Evolutionary conservation across 2,888 invertebrate genomes (phyloP).

Genomic region (Cephus pygmeus): DNA sequence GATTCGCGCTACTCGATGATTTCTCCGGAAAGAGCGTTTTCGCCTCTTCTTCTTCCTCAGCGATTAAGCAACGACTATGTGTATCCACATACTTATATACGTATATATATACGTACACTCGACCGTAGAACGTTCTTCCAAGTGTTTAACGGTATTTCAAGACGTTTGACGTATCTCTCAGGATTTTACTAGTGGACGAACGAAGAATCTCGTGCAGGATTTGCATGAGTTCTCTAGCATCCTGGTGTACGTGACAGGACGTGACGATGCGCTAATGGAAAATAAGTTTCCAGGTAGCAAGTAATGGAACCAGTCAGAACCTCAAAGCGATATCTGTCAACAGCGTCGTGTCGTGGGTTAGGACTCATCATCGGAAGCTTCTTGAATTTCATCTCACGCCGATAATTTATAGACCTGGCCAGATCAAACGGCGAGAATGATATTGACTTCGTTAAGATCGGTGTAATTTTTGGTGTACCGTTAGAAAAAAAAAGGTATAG

Average conservation of each 20-base stretch:
- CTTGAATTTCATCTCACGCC: neutral
- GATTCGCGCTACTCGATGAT: neutral
- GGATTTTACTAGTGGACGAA: neutral
- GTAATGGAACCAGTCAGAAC: neutral
- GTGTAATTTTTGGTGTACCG: neutral
- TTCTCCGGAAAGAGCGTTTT: neutral
- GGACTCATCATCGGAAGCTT: neutral
- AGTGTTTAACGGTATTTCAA: neutral
- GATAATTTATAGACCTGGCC: neutral
- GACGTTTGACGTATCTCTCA: neutral
- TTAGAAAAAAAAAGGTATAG: neutral
- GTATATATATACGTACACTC: neutral
- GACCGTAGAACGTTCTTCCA: neutral
- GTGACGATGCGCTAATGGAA: constrained; percentile 1
- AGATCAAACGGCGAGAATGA: neutral
- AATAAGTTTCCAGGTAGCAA: constrained; percentile 1
- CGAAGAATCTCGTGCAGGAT: neutral
- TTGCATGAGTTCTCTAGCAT: neutral
- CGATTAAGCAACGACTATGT: neutral
- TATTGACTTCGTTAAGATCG: neutral
- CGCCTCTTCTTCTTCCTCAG: neutral
- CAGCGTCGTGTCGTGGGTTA: neutral
- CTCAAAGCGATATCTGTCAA: neutral
- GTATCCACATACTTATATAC: neutral
- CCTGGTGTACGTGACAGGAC: neutral